Percentiles rank a stretch among this genome's conserved stretches.
phyloP scores from a whole-genome alignment of 2,888 invertebrate genomes.

The Argynnis bischoffii region DNA sequence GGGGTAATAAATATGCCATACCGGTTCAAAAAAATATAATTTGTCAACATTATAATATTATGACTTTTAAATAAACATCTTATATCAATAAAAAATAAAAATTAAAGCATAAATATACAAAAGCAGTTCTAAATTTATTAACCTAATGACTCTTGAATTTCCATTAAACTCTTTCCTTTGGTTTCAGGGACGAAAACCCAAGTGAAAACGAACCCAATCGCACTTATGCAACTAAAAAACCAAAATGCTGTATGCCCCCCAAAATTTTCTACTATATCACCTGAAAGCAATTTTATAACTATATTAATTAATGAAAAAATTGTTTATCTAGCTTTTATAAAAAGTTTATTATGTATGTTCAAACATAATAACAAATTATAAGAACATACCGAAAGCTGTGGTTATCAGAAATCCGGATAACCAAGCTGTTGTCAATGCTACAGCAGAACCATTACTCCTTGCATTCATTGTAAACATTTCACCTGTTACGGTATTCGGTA shows the following conservation, averaged over 20 bases:
- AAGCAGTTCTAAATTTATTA: background rate
- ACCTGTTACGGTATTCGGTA: conserved; percentile 41
- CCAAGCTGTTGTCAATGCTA: conserved; percentile 37
- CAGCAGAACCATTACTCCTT: conserved; percentile 42
- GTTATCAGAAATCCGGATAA: conserved; percentile 40
- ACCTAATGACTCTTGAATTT: conserved; percentile 85
- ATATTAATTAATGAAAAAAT: background rate
- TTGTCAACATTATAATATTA: no score
- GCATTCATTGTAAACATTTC: conserved; percentile 44
- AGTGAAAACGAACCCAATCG: conserved; percentile 83
- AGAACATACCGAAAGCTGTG: conserved; percentile 36
- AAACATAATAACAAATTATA: background rate
- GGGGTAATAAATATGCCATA: no score
- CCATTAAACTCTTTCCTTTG: conserved; percentile 87
- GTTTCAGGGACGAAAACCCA: conserved; percentile 88
- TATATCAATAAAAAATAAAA: no score
- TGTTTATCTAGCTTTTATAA: no score
- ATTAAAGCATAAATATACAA: no score
- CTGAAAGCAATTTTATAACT: background rate
- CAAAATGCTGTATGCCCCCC: conserved; percentile 84
- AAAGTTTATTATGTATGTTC: background rate
- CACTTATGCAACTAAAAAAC: conserved; percentile 75
- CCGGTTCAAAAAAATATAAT: no score
- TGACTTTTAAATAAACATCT: no score
- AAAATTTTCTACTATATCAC: conserved; percentile 51